Evolutionary conservation across 2,888 invertebrate genomes (phyloP), one percentile per base, ranked within the genome.

Genomic region (Agrotis ipsilon): DNA sequence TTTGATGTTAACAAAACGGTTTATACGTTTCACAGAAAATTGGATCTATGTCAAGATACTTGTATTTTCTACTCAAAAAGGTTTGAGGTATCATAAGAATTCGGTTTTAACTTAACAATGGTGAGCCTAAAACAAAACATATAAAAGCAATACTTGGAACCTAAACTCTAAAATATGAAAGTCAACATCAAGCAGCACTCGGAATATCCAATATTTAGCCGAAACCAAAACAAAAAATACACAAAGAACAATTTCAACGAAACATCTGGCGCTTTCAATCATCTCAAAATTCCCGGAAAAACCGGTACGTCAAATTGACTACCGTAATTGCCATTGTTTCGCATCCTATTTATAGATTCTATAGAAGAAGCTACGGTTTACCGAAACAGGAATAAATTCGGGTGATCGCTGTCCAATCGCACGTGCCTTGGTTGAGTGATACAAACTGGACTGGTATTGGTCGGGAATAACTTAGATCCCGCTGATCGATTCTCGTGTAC

Each of bases 381-480:
- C 76, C 64, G 60, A 70, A 68, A 82, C 68, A 77, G 60, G 74
- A 68, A 82, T 82, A 68, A 77, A 80, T 82, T 82, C 72, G 67
- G 67, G 39, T 77, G 77, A 82, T 82, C 77, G 73, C 62, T 77
- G 81, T 81, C 82, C 76, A 62, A 54, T 72, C 24, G 67, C 27
- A 81, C 81, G 82, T 81, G 81, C 76, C 71, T 24, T 19, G 81
- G 27, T 32, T 82, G 65, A 61, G 68, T 65, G 67, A 80, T 81
- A 27, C 3, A 11, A 5, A 18, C 67, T 63, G 66, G 46, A 70
- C 73, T 43, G 13, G 39, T 16, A 55, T 57, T 27, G 6, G 48
- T 18, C 18, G 46, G 49, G 24, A 71, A 75, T 67, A 78, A 64
- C 60, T 67, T 72, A 46, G 52, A 72, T 55, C 19, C n/a, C 19